Evolutionary conservation across 2,113 vertebrate genomes (phyloP), one percentile per base, ranked within the genome.

Genomic region (Tyrannus savana): DNA sequence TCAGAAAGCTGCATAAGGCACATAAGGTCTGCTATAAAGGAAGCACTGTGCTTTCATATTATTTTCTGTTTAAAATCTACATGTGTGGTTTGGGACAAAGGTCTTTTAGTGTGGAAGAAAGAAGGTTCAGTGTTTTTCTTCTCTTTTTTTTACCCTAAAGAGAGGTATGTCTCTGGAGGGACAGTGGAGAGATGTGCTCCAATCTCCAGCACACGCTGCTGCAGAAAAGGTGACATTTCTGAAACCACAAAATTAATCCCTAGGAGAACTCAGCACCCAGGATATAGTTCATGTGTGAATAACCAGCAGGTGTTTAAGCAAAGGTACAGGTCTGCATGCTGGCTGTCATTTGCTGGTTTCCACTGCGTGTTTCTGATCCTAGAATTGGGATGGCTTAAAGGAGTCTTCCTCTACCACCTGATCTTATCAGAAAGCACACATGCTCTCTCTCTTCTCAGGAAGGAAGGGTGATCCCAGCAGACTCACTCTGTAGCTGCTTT

Each of bases 81-180:
- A 97, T 98, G 98, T 98, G 98, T 98, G 98, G 98, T 97, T 98
- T 96, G 91, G 75, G 98, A 98, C 98, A 98, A 98, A 98, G 98
- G 97, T 95, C 97, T 97, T 98, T 98, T 98, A 98, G 98, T 98
- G 91, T 97, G 94, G 95, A 97, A 97, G 96, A 98, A 96, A 98
- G 97, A 98, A 96, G 96, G 95, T 96, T 97, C 97, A 98, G 97
- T 98, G 95, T 98, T 98, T 94, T 97, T 97, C 80, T 93, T 89
- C 2, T 42, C 41, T 44, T 19, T 44, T 49, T 72, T 67, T 67
- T n/a, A 5, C 55, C 83, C 89, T 96, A 73, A 96, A 96, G 92
- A 89, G 78, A 96, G 69, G 64, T 91, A 89, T 0, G n/a, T 96
- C 97, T 96, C 95, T 90, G 78, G 89, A 96, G 91, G 93, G 97